phyloP scores from a whole-genome alignment of 2,888 invertebrate species.

The Drosophila anceps region DNA sequence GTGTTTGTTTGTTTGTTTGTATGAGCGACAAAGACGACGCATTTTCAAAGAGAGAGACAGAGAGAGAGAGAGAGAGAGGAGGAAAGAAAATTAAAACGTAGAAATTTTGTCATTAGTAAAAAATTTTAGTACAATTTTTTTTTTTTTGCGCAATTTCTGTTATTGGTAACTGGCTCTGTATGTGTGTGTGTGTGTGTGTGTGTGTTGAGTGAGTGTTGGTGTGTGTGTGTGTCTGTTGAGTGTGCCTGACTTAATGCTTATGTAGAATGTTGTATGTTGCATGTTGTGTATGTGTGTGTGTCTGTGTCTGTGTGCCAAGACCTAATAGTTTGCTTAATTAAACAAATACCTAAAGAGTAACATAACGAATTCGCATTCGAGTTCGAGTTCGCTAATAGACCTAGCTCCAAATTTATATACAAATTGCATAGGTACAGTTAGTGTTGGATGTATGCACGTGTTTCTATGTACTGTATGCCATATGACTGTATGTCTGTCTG shows the following conservation, averaged over 20 bases:
- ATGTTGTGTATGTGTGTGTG: constrained; percentile 1
- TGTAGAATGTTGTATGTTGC: constrained; percentile 32
- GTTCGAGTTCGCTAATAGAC: constrained; percentile 18
- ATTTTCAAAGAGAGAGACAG: constrained; percentile 31
- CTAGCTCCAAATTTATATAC: constrained; percentile 22
- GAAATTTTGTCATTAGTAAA: constrained; percentile 75
- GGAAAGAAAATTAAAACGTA: constrained; percentile 68
- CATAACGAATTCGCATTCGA: constrained; percentile 8
- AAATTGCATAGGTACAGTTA: constrained; percentile 30
- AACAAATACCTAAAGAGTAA: constrained; percentile 24
- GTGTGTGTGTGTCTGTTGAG: constrained; percentile 22
- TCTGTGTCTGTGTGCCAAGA: constrained; percentile 29
- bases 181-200: constrained; percentile 19
- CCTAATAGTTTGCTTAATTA: constrained; percentile 42
- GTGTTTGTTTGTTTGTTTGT: constrained; percentile 16
- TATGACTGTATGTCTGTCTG: constrained; percentile 21
- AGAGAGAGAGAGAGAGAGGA: constrained; percentile 50
- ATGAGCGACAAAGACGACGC: constrained; percentile 47
- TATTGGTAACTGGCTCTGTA: constrained; percentile 37
- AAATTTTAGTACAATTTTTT: constrained; percentile 52
- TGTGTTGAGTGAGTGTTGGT: constrained; percentile 30
- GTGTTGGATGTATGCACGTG: constrained; percentile 34
- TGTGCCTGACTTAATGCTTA: constrained; percentile 50
- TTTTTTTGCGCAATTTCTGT: constrained; percentile 17
- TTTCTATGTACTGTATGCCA: constrained; percentile 2